Evolutionary conservation across 2,113 vertebrate genomes (phyloP).

Genomic region (Cynoglossus semilaevis): DNA sequence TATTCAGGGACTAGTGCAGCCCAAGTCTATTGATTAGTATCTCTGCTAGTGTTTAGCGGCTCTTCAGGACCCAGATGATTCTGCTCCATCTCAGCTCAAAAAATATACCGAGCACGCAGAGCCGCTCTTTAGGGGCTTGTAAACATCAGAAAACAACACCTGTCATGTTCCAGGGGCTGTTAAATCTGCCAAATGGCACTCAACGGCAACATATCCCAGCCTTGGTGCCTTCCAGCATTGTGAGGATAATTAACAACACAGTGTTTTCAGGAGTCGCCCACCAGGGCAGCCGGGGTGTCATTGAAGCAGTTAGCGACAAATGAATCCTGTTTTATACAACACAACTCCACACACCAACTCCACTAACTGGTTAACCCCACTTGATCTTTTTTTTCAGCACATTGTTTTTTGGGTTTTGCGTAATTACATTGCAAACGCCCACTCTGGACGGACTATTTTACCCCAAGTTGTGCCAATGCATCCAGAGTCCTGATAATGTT

Average conservation of each 20-base stretch:
- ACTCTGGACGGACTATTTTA: slow-evolving; percentile 3
- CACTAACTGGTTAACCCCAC: slow-evolving; percentile 1
- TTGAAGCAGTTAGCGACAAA: slow-evolving; percentile 57
- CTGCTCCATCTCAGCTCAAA: slow-evolving; percentile 28
- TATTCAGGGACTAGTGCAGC: no score
- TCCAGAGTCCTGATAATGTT: slow-evolving; percentile 40
- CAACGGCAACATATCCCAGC: slow-evolving; percentile 34
- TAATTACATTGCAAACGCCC: slow-evolving; percentile 20
- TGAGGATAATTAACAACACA: slow-evolving; percentile 47
- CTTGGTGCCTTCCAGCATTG: slow-evolving; percentile 28
- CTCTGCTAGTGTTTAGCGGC: no score
- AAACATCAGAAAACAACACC: slow-evolving; percentile 50
- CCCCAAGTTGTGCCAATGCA: slow-evolving; percentile 30
- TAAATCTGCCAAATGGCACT: slow-evolving; percentile 50
- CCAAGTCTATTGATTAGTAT: no score
- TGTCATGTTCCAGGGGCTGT: slow-evolving; percentile 18
- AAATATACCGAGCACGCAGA: slow-evolving; percentile 2
- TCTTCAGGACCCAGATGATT: slow-evolving; percentile 6
- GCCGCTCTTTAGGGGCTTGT: slow-evolving; percentile 14
- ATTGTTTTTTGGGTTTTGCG: not conserved
- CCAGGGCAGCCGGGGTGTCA: slow-evolving; percentile 27
- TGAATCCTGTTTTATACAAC: slow-evolving; percentile 25
- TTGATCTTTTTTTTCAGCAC: not conserved
- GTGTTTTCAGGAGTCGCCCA: slow-evolving; percentile 2
- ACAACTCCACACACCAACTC: not conserved